Base-by-base conservation (phyloP, 2,888 invertebrate genomes). In the Andrena fulva region DNA sequence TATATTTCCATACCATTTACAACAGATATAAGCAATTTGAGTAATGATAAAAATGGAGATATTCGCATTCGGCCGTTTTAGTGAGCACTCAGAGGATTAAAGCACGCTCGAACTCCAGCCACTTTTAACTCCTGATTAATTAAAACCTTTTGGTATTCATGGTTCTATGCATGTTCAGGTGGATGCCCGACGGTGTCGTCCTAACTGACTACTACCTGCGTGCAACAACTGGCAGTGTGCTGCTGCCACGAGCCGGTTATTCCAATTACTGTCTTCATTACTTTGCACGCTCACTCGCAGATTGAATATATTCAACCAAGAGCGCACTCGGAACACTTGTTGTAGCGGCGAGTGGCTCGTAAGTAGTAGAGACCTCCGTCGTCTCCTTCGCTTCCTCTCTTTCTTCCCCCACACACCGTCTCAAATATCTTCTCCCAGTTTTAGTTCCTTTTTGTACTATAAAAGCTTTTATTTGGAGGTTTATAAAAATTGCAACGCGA, bases 191-290 rank as follows among this genome's bases (percentile, higher is more conserved):
- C 27, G 56, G 24, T 52, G 27, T 59, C 59, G 29, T 59, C 66
- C 56, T 48, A 42, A 3, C 66, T n/a, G 29, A 16, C 20, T n/a
- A 20, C 54, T 54, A 20, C 54, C 54, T 62, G 60, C 31, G 63
- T 7, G 42, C 56, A 52, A 67, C 80, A 71, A 76, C 76, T 63
- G 68, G 50, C 56, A 66, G 54, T 42, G 20, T 54, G 31, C 67
- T n/a, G 60, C 67, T 52, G 59, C 62, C 74, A 69, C 69, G 59
- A 73, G 77, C 54, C 69, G 66, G 67, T 82, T 83, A 80, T 78
- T 85, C 82, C 86, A 87, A 88, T 88, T 88, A 85, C 84, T 84
- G 81, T 86, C 84, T 82, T 79, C 81, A 74, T 87, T 87, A 79
- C 82, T 80, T 83, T 71, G 69, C 62, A 64, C 72, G 77, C 84